Percentiles rank a stretch among this genome's conserved stretches.
Conservation (phyloP, 2,113 vertebrate genomes). For the Perca flavescens region DNA sequence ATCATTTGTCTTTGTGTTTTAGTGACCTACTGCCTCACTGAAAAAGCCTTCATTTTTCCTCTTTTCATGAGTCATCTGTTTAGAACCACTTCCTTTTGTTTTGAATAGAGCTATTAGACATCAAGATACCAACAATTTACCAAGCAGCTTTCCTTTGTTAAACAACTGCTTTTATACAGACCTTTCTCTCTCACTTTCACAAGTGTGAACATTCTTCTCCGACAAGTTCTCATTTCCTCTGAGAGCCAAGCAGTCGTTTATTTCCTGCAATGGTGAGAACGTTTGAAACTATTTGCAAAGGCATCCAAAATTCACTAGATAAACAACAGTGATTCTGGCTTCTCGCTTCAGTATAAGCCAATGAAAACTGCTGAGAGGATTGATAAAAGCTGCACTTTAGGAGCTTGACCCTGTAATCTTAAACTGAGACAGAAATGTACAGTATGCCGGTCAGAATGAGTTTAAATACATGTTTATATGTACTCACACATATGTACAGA, state of each 20-base stretch:
- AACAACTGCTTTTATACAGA: background rate
- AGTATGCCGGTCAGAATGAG: background rate
- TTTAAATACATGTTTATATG: background rate
- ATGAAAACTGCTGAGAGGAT: constrained; percentile 32
- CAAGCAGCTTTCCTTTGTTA: constrained; percentile 11
- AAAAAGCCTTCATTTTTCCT: constrained; percentile 43
- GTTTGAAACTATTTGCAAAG: constrained; percentile 59
- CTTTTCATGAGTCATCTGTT: constrained; percentile 62
- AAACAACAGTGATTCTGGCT: constrained; percentile 43
- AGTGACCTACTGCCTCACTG: constrained; percentile 47
- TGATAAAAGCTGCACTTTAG: constrained; percentile 39
- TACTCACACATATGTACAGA: background rate
- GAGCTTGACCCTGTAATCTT: constrained; percentile 7
- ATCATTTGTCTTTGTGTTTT: constrained; percentile 63
- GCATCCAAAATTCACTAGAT: constrained; percentile 32
- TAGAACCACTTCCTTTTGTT: constrained; percentile 35
- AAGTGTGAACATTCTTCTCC: constrained; percentile 44
- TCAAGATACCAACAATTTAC: constrained; percentile 17
- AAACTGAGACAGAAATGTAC: constrained; percentile 11
- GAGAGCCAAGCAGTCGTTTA: constrained; percentile 49
- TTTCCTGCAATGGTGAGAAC: constrained; percentile 70
- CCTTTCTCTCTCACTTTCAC: constrained; percentile 33
- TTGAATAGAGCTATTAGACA: constrained; percentile 4
- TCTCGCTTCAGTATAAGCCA: constrained; percentile 3
- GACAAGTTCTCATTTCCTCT: constrained; percentile 65